Evolutionary conservation across 2,113 vertebrate genomes (phyloP), one percentile per base, ranked within the genome.

Genomic region (Capreolus pygargus): DNA sequence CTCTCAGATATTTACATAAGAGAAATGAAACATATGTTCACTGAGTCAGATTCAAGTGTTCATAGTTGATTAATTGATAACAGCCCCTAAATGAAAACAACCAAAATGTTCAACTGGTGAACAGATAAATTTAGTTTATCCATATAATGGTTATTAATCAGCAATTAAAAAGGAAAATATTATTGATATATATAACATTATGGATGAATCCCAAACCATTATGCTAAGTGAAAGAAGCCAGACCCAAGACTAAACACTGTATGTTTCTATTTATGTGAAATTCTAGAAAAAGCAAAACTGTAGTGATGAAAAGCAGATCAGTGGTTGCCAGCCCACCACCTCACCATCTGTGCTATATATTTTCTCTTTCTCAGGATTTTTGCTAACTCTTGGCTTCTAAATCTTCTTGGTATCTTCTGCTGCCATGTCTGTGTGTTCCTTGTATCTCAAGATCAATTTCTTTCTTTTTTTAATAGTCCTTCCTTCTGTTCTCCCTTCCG

Each of bases 1-100:
- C 47, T 52, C 43, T 91, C 45, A 64, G 57, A 84, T 60, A 91
- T 94, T 97, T 88, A 92, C 13, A 39, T 79, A 84, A 87, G 50
- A 92, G 81, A 93, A 86, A 90, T 94, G 61, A 96, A 96, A 70
- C 61, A 86, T 89, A 60, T 82, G 43, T 78, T 90, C 36, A 74
- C 28, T 52, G 43, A 87, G 14, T 61, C 33, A 4, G n/a, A 57
- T 11, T 61, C 50, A 88, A 88, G 25, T 79, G 60, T 57, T 94
- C n/a, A 58, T 33, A 92, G 28, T 13, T 91, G 23, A 94, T 91
- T 61, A 85, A 94, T 64, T 88, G 54, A 43, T 70, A 86, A 87
- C 21, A 87, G 23, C 28, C 84, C 30, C 36, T 30, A 92, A 89
- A 86, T 47, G 45, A 61, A 88, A 96, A 96, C 78, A 89, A 95